These are phyloP conservation scores for Sciurus vulgaris DNA, from an alignment of 2,797 vertebrate genomes.

Conservation along the genomic window DNA sequence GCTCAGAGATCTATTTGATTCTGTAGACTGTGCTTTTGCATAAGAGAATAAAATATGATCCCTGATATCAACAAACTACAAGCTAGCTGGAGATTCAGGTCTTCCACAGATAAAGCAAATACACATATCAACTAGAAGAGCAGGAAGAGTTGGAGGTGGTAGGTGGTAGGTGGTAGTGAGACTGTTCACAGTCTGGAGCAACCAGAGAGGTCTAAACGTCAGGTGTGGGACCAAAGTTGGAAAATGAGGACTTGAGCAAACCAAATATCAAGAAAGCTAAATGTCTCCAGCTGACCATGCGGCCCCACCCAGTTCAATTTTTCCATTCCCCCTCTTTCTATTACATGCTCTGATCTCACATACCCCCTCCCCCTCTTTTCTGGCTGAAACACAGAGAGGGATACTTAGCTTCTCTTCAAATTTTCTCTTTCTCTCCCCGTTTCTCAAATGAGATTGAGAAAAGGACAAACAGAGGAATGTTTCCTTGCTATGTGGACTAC, in stretches of 20 bases:
- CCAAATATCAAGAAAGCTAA: too few relatives aligned
- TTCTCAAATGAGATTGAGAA: background rate
- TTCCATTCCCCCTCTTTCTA: fast-evolving
- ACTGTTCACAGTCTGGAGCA: background rate
- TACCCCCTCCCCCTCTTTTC: fast-evolving
- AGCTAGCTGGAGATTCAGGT: background rate
- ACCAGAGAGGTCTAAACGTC: background rate
- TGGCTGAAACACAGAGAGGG: background rate
- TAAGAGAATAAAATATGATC: background rate
- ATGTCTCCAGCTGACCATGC: background rate
- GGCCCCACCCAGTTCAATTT: background rate
- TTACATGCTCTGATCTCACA: background rate
- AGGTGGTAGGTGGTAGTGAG: too few relatives aligned
- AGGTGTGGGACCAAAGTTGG: background rate
- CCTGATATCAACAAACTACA: background rate
- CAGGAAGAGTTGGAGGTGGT: background rate
- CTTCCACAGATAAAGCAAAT: background rate
- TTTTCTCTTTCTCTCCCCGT: background rate
- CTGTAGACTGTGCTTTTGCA: background rate
- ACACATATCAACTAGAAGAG: background rate
- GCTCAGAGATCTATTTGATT: background rate
- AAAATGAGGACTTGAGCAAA: background rate
- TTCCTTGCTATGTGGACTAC: background rate
- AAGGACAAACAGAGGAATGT: background rate
- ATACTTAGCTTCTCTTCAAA: background rate